Base-by-base conservation (phyloP, 2,888 invertebrate genomes). In the Achlya flavicornis region DNA sequence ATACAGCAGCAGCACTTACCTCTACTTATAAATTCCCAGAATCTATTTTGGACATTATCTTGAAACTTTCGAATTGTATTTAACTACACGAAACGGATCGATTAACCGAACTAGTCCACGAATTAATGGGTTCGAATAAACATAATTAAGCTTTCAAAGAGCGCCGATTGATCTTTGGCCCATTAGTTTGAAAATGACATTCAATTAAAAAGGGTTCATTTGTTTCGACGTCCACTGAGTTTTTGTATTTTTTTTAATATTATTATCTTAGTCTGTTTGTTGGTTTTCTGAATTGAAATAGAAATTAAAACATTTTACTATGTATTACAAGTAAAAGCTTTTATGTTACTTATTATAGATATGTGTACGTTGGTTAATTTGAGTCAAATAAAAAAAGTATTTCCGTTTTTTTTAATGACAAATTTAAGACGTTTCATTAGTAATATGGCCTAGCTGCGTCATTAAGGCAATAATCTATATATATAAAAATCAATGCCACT, bases 141-240 rank as follows among this genome's bases (percentile, higher is more conserved):
- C 89, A 91, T 90, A 90, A 92, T 92, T 90, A 90, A 90, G 87
- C 87, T 89, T 87, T 89, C 85, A 91, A 90, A 90, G 87, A 80
- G 74, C 71, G 84, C 88, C 90, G 91, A 88, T 88, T 83, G 88
- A 86, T 89, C 87, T 80, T 77, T 75, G 72, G 70, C 72, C 83
- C 84, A 87, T 87, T 86, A 85, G 83, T 84, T 89, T 83, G 76
- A 77, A 80, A 89, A 88, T 86, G 83, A 90, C 87, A 87, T 82
- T 85, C 84, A 86, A 89, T 90, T 91, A 88, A 85, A 86, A 81
- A 77, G 73, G 69, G 71, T 68, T 71, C 79, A 80, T 87, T 87
- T 83, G 78, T 84, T 78, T 79, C 67, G 64, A 70, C 68, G 69
- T 69, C 64, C 60, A 59, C 48, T 57, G 61, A 33, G 38, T 61